These are phyloP conservation scores for Falco cherrug DNA, from an alignment of 2,797 vertebrate species.

Conservation along the genomic window DNA sequence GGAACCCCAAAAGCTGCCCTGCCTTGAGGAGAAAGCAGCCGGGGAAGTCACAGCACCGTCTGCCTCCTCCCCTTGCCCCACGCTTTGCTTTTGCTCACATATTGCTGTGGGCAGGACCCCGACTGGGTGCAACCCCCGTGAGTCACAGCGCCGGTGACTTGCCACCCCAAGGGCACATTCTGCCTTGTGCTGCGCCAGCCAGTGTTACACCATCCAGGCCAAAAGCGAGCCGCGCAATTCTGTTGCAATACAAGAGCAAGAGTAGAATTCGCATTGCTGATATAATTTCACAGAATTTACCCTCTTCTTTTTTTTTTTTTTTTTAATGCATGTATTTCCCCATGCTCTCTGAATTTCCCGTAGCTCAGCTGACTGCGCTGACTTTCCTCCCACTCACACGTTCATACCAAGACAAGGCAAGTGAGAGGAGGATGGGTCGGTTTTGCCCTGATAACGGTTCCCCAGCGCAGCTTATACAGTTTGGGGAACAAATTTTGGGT, in stretches of 20 bases:
- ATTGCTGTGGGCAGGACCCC: neutral
- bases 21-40: neutral
- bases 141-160: rapidly evolving
- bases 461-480: neutral
- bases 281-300: neutral
- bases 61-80: neutral
- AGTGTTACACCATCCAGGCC: rapidly evolving
- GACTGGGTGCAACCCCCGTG: rapidly evolving
- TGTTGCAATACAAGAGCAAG: neutral
- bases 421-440: neutral
- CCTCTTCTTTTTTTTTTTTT: neutral
- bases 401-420: neutral
- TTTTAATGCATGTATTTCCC: neutral
- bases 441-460: neutral
- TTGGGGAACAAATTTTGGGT: neutral
- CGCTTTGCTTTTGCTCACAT: rapidly evolving
- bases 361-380: neutral
- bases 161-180: neutral
- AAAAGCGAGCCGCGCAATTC: rapidly evolving
- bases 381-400: neutral
- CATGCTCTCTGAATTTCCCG: neutral
- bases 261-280: neutral
- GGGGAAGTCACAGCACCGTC: neutral
- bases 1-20: neutral
- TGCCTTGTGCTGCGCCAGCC: rapidly evolving